Evolutionary conservation across 1,140 invertebrate species (phyloP).

Genomic region (Phocides pigmalion): DNA sequence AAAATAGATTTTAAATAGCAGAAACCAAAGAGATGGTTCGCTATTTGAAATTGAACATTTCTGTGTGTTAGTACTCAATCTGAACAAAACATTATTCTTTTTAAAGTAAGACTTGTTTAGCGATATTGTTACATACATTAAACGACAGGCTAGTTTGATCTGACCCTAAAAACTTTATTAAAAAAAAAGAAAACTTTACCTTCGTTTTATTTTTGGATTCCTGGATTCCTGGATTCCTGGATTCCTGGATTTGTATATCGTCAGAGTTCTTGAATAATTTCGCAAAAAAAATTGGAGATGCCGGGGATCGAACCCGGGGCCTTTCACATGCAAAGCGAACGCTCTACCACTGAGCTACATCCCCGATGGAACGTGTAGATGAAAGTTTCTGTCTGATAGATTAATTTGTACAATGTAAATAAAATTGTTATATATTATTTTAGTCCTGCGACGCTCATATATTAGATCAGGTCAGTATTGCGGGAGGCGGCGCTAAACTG

Average conservation of each 20-base stretch:
- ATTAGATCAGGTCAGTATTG: too few species aligned
- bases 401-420: too few species aligned
- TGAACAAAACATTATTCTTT: slow-evolving; percentile 45
- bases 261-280: neutral
- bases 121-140: slow-evolving; percentile 15
- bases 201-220: slow-evolving; percentile 41
- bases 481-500: too few species aligned
- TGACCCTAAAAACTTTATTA: slow-evolving; percentile 42
- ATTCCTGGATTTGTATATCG: too few species aligned
- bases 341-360: slow-evolving; percentile 92
- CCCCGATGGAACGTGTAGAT: slow-evolving; percentile 51
- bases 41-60: slow-evolving; percentile 38
- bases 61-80: slow-evolving; percentile 33
- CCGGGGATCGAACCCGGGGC: slow-evolving; percentile 95
- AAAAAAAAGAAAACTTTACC: slow-evolving; percentile 41
- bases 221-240: too few species aligned
- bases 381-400: neutral
- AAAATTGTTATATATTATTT: too few species aligned
- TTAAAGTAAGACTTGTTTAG: slow-evolving; percentile 31
- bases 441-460: too few species aligned
- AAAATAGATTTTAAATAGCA: slow-evolving; percentile 26
- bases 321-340: slow-evolving; percentile 97
- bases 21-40: slow-evolving; percentile 40
- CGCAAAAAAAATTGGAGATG: slow-evolving; percentile 84
- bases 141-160: slow-evolving; percentile 40